Evolutionary conservation across 2,888 invertebrate genomes (phyloP), one percentile per base, ranked within the genome.

Genomic region (Rotaria magnacalcarata): DNA sequence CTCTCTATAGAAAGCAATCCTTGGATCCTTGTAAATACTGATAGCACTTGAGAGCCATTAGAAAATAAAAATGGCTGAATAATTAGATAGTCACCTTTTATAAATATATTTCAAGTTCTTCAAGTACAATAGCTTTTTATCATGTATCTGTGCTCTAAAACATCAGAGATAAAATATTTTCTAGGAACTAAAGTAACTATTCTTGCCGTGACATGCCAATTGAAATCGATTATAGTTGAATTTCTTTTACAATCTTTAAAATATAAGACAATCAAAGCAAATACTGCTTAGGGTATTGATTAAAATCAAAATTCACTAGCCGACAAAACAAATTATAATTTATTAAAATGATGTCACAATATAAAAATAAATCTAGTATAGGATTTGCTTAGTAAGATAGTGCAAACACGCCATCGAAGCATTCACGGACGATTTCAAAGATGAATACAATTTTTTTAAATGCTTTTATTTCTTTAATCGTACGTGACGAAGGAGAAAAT

Each of bases 251-350:
- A 14, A 6, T 5, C 7, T 54, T 86, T 86, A 50, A 88, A 88
- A 87, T 89, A 89, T 41, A 87, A 90, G 87, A 89, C 88, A 85
- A 85, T 88, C 10, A 88, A 89, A 87, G 88, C 89, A 87, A 89
- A 89, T 87, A 88, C 90, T 21, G 90, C 89, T 56, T 90, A 90
- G 10, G 89, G 90, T 1, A 88, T 90, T 27, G 90, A 90, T 87
- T 90, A 90, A 16, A 90, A 90, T 80, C 90, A 90, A 89, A 89
- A 90, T 90, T 50, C 34, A 34, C 34, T 34, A 34, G 34, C 34
- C 2, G 34, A 34, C 34, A 34, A 34, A 34, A 34, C 34, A 34
- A 34, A 34, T 34, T 34, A 34, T 34, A 34, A 34, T 34, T 34
- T 2, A 34, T 34, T 34, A 34, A 34, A 34, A 34, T 34, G 34